Evolutionary conservation across 2,113 vertebrate genomes (phyloP).

Genomic region (Paralichthys olivaceus): DNA sequence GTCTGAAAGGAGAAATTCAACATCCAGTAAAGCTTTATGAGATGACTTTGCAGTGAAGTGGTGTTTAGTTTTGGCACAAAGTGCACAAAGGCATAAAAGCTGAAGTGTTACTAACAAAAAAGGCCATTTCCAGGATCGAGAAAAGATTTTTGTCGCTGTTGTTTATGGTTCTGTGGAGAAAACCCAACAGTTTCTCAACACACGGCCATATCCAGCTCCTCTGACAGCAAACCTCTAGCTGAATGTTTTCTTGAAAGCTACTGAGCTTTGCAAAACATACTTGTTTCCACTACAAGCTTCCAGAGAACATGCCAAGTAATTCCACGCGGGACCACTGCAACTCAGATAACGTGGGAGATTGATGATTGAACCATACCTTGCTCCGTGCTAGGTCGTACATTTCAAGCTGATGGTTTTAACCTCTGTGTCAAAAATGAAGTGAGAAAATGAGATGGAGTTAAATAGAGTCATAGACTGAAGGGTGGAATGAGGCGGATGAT

Average conservation of each 20-base stretch:
- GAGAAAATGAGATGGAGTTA: constrained; percentile 21
- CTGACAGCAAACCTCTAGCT: constrained; percentile 14
- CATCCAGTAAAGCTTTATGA: background rate
- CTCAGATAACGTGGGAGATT: constrained; percentile 41
- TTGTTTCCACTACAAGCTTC: constrained; percentile 2
- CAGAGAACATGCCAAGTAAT: constrained; percentile 16
- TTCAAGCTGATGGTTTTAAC: constrained; percentile 45
- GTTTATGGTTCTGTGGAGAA: constrained; percentile 4
- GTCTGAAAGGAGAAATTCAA: constrained; percentile 9
- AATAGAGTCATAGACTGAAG: constrained; percentile 24
- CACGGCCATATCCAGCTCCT: constrained; percentile 8
- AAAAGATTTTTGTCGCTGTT: background rate
- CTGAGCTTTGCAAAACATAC: constrained; percentile 7
- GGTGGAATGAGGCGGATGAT: constrained; percentile 4
- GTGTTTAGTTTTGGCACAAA: constrained; percentile 7
- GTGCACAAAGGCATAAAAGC: constrained; percentile 2
- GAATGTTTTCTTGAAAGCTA: constrained; percentile 5
- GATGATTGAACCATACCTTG: constrained; percentile 47
- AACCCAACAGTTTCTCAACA: constrained; percentile 1
- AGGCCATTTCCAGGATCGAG: background rate
- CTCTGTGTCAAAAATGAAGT: constrained; percentile 24
- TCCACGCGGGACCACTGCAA: constrained; percentile 12
- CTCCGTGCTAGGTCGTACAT: constrained; percentile 1
- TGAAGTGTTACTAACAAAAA: constrained; percentile 11
- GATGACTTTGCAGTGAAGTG: constrained; percentile 8